A percentile compares a stretch with the other conserved stretches of the same genome.
Evolutionary conservation across 2,797 vertebrate species (phyloP).

Genomic region (Meriones psammophilus): DNA sequence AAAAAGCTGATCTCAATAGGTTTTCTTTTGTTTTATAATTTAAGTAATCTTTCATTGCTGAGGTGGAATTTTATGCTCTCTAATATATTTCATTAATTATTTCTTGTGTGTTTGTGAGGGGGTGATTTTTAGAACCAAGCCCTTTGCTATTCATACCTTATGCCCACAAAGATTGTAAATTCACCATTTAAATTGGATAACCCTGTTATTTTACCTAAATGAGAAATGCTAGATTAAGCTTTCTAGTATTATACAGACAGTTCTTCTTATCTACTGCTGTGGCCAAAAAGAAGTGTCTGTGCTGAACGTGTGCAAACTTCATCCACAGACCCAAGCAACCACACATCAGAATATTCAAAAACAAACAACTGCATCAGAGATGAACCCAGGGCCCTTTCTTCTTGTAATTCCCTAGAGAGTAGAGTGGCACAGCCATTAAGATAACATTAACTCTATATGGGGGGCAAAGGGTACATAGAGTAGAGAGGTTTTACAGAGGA

Average conservation of each 20-base stretch:
- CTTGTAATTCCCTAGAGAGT: neutral
- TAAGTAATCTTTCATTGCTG: neutral
- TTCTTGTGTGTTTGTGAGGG: neutral
- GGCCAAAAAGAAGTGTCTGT: neutral
- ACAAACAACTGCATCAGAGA: neutral
- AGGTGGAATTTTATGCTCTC: constrained; percentile 3
- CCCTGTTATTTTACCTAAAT: constrained; percentile 8
- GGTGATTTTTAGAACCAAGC: neutral
- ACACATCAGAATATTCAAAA: neutral
- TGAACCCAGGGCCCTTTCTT: neutral
- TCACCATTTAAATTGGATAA: constrained; percentile 1
- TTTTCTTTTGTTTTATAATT: constrained; percentile 32
- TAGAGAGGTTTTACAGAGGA: neutral
- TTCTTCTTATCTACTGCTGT: neutral
- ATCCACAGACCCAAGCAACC: neutral
- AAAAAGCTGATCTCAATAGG: neutral
- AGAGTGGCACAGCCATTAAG: neutral
- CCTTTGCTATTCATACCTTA: constrained; percentile 7
- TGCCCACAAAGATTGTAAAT: neutral
- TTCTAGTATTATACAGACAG: neutral
- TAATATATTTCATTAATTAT: neutral
- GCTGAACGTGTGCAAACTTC: neutral
- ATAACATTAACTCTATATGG: neutral
- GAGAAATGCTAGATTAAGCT: neutral
- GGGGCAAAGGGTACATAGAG: neutral